Conservation (phyloP, 92 coral and sea anemone species). For the Parazoanthus atlanticus region DNA sequence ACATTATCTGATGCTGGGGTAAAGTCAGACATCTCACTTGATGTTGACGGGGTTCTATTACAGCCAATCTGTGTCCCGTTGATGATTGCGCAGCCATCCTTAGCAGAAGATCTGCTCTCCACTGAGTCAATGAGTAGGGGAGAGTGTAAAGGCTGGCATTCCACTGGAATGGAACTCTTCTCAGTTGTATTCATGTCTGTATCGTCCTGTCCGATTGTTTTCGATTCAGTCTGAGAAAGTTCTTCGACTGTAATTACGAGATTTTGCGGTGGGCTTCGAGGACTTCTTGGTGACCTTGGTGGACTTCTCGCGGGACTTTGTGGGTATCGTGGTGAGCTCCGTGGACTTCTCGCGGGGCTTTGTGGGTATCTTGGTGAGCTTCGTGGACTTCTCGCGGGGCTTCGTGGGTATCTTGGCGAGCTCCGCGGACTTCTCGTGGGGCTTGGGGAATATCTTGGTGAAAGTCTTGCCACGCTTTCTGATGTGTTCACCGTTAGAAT, state of each 20-base stretch:
- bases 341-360: not conserved
- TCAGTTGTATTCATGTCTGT: not conserved
- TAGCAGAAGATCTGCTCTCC: not conserved
- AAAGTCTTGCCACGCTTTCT: not conserved
- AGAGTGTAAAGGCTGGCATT: not conserved
- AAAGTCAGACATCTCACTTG: slow-evolving; percentile 6
- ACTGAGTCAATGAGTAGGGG: slow-evolving; percentile 3
- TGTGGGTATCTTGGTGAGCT: not conserved
- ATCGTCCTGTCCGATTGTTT: not conserved
- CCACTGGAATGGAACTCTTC: not conserved
- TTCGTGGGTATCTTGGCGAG: not conserved
- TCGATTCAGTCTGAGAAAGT: not conserved
- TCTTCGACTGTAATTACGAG: not conserved
- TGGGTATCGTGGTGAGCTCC: not conserved
- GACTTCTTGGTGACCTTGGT: not conserved
- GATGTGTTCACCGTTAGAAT: not conserved
- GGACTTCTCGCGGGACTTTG: not conserved
- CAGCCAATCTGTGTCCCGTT: slow-evolving; percentile 1
- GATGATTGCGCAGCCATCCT: slow-evolving; percentile 8
- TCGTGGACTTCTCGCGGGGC: slow-evolving; percentile 6
- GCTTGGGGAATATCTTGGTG: not conserved
- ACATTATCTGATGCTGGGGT: not conserved
- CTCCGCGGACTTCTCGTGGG: not conserved
- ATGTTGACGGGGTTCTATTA: not conserved
- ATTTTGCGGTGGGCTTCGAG: not conserved